A percentile compares a stretch with the other conserved stretches of the same genome.
phyloP scores from a whole-genome alignment of 1,140 invertebrate genomes.

The Hypothenemus hampei region DNA sequence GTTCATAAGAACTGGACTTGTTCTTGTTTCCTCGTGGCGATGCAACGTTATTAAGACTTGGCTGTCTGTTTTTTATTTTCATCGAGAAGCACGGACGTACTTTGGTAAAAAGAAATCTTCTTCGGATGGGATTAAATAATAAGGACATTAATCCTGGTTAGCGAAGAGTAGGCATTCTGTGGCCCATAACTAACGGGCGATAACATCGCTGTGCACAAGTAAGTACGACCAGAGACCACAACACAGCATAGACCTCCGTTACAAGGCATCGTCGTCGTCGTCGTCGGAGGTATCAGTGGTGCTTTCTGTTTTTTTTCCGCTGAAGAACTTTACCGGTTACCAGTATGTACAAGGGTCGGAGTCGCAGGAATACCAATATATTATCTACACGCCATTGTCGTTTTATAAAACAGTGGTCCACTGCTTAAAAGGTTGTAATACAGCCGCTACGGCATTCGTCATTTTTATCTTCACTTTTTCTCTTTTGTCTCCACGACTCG shows the following conservation, averaged over 20 bases:
- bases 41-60: slow-evolving; percentile 19
- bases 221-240: slow-evolving; percentile 20
- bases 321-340: slow-evolving; percentile 25
- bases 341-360: slow-evolving; percentile 12
- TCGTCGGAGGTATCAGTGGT: slow-evolving; percentile 27
- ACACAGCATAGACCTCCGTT: slow-evolving; percentile 30
- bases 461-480: slow-evolving; percentile 8
- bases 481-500: not conserved
- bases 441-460: slow-evolving; percentile 7
- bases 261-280: slow-evolving; percentile 20
- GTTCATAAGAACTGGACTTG: not conserved
- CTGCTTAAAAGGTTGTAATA: slow-evolving; percentile 21
- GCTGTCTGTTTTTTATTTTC: slow-evolving; percentile 24
- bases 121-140: slow-evolving; percentile 35
- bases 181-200: slow-evolving; percentile 39
- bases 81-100: slow-evolving; percentile 22
- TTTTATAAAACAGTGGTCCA: slow-evolving; percentile 20
- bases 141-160: slow-evolving; percentile 38
- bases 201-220: slow-evolving; percentile 35
- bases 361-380: slow-evolving; percentile 18
- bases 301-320: slow-evolving; percentile 21
- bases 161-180: slow-evolving; percentile 37
- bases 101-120: slow-evolving; percentile 20
- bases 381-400: slow-evolving; percentile 25
- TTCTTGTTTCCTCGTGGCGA: not conserved